A percentile compares a stretch with the other conserved stretches of the same genome.
phyloP scores from a whole-genome alignment of 2,797 vertebrate genomes.

The Euphonia xanthogaster region DNA sequence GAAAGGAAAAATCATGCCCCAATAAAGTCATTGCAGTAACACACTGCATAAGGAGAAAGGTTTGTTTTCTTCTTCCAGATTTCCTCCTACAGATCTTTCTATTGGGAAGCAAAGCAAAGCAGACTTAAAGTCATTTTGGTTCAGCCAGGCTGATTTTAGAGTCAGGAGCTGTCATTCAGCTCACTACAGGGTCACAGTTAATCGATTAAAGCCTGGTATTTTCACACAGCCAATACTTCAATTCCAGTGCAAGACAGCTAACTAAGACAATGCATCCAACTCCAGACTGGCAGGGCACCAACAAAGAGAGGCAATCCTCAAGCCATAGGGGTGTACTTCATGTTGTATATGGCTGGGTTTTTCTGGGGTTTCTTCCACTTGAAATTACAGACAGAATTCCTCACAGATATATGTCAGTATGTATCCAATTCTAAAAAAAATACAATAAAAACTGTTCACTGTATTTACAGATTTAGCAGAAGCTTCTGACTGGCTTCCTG shows the following conservation, averaged over 20 bases:
- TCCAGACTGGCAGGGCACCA: neutral
- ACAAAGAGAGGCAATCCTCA: neutral
- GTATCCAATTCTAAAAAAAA: neutral
- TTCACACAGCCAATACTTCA: neutral
- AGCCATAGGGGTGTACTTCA: neutral
- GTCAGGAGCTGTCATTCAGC: neutral
- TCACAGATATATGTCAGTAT: neutral
- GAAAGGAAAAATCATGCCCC: neutral
- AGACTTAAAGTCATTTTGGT: neutral
- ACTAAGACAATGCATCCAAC: neutral
- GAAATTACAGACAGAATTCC: neutral
- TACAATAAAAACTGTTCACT: accelerated
- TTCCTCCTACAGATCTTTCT: slow-evolving; percentile 4
- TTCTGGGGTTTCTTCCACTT: neutral
- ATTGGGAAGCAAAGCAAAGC: neutral
- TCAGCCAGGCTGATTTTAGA: neutral
- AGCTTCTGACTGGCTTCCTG: neutral
- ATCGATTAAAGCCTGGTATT: neutral
- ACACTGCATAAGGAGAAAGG: neutral
- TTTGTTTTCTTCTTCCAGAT: neutral
- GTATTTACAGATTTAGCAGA: neutral
- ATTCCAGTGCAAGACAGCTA: neutral
- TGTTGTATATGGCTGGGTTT: neutral
- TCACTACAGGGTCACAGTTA: neutral
- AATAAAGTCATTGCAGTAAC: slow-evolving; percentile 5